phyloP scores from a whole-genome alignment of 2,113 vertebrate species.

The Cichladusa arquata region DNA sequence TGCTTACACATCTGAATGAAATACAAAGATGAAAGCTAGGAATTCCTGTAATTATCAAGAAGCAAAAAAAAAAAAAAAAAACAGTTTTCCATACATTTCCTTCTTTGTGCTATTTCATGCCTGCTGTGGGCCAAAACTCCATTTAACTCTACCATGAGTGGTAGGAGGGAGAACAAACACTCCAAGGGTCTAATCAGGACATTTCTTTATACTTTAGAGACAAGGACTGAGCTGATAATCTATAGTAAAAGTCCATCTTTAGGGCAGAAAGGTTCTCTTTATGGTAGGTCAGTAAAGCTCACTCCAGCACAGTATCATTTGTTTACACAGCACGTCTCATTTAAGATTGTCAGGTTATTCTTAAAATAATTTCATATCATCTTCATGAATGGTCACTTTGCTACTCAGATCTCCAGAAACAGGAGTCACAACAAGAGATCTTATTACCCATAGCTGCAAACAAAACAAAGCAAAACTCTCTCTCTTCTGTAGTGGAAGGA shows the following conservation, averaged over 20 bases:
- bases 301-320: background rate
- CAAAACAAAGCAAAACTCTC: slow-evolving; percentile 2
- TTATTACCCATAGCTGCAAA: background rate
- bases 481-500: background rate
- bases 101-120: background rate
- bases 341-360: background rate
- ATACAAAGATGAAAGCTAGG: background rate
- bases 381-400: background rate
- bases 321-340: background rate
- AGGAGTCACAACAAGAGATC: background rate
- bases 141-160: background rate
- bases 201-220: background rate
- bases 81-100: fast-evolving
- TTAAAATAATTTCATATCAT: background rate
- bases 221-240: background rate
- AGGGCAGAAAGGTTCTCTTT: background rate
- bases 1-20: background rate
- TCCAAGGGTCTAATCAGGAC: background rate
- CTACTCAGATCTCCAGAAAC: background rate
- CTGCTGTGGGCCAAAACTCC: background rate
- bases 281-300: background rate
- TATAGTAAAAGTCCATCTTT: background rate
- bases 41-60: background rate
- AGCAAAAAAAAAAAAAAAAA: background rate
- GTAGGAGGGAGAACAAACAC: background rate